These are phyloP conservation scores for Conus betulinus DNA, from an alignment of 1,140 invertebrate species.

Conservation along the genomic window DNA sequence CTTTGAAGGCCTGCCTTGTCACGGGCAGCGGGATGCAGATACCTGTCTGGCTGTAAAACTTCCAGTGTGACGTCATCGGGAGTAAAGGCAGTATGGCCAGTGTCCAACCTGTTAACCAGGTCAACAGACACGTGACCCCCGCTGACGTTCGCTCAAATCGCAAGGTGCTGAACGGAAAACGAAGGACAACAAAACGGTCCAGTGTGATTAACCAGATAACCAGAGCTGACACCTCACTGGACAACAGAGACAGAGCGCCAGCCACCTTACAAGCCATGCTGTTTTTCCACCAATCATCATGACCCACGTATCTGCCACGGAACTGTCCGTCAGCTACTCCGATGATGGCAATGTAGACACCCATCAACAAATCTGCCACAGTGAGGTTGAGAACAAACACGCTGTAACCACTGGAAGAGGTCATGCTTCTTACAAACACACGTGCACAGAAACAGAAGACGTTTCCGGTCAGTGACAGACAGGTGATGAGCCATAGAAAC, in stretches of 20 bases:
- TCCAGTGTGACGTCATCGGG: neutral
- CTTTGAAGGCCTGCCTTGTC: neutral
- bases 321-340: slow-evolving; percentile 42
- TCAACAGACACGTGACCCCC: neutral
- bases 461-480: slow-evolving; percentile 52
- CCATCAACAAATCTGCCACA: slow-evolving; percentile 68
- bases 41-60: slow-evolving; percentile 4
- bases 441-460: slow-evolving; percentile 47
- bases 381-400: slow-evolving; percentile 63
- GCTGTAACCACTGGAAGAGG: slow-evolving; percentile 43
- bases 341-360: slow-evolving; percentile 67
- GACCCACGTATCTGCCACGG: slow-evolving; percentile 55
- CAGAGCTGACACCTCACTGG: slow-evolving; percentile 42
- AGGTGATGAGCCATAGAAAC: slow-evolving; percentile 47
- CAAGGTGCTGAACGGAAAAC: slow-evolving; percentile 52
- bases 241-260: slow-evolving; percentile 59
- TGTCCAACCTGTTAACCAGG: neutral
- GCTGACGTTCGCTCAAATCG: neutral
- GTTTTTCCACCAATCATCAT: slow-evolving; percentile 56
- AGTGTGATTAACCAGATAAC: slow-evolving; percentile 47
- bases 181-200: slow-evolving; percentile 57
- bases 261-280: slow-evolving; percentile 57
- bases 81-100: neutral
- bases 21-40: neutral
- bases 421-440: slow-evolving; percentile 18